Percentiles rank a stretch among this genome's conserved stretches.
Evolutionary conservation across 2,113 vertebrate genomes (phyloP).

Genomic region (Microtus oregoni): DNA sequence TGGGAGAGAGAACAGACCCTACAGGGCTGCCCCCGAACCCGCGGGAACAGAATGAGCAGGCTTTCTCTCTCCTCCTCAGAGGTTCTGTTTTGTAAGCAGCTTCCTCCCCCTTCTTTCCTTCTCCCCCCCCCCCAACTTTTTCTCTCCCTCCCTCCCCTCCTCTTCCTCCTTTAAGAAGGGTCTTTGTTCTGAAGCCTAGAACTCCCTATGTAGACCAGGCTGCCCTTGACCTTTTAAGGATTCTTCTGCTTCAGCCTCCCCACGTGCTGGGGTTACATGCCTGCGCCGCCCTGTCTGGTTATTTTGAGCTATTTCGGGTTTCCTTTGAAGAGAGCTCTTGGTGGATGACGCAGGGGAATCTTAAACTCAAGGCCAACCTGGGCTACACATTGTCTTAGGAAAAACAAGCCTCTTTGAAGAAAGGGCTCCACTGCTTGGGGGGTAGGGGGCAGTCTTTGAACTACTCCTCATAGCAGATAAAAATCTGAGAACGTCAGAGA

Average conservation of each 20-base stretch:
- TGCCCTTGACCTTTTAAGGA: not conserved
- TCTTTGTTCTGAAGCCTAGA: not conserved
- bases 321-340: conserved; percentile 1
- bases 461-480: not conserved
- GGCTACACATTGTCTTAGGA: not conserved
- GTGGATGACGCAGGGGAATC: not conserved
- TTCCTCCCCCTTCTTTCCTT: too few species aligned
- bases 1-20: not conserved
- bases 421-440: not conserved
- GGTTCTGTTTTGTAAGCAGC: not conserved
- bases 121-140: not conserved
- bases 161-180: not conserved
- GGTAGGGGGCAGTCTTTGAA: not conserved
- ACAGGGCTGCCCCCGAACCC: not conserved
- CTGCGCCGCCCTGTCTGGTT: not conserved
- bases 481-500: not conserved
- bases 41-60: not conserved
- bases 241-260: not conserved
- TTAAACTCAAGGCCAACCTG: not conserved
- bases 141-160: too few species aligned
- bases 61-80: not conserved
- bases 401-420: not conserved
- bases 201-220: not conserved
- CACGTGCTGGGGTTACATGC: not conserved
- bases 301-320: not conserved